Evolutionary conservation across 2,888 invertebrate species (phyloP), one percentile per base, ranked within the genome.

Genomic region (Phytoseiulus persimilis): DNA sequence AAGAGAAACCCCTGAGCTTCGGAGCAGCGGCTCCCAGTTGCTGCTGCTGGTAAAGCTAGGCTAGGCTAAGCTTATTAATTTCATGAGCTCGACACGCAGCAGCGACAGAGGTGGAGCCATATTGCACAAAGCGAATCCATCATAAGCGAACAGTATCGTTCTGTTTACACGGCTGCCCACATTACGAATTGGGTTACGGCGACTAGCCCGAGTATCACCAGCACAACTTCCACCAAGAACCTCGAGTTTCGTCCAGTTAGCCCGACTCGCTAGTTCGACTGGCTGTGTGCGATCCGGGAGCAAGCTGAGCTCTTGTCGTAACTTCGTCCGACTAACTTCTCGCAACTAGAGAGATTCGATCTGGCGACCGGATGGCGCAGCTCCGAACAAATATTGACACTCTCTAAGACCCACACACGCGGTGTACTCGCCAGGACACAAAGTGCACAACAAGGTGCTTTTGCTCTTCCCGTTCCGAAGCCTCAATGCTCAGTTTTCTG

Each of bases 51-150:
- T 65, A 65, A 65, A 65, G 65, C 65, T 65, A 65, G 65, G 28
- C 65, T 65, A 65, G 28, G 65, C 39, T 65, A 65, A 65, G 65
- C 65, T 65, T 65, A 65, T 65, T 65, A 65, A 65, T 65, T 65
- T 65, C 65, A 23, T 65, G 65, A 65, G 65, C 65, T 65, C 65
- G 2, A 65, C 65, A 39, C 65, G 65, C 28, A 65, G 65, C 65
- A 65, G 65, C 65, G 1, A 65, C 18, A 2, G 18, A 65, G 65
- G 65, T 65, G 65, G 65, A 65, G 28, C 65, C 65, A 65, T 65
- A 65, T 65, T 65, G 65, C 65, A 65, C 65, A 65, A 65, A 65
- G 65, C 65, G 65, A 65, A 65, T 65, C 65, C 65, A 65, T 65
- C 65, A 65, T 65, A 65, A 65, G 11, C 23, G 65, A 28, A 65